These are phyloP conservation scores for Lethrus apterus DNA, from an alignment of 1,140 invertebrate genomes.

Conservation along the genomic window DNA sequence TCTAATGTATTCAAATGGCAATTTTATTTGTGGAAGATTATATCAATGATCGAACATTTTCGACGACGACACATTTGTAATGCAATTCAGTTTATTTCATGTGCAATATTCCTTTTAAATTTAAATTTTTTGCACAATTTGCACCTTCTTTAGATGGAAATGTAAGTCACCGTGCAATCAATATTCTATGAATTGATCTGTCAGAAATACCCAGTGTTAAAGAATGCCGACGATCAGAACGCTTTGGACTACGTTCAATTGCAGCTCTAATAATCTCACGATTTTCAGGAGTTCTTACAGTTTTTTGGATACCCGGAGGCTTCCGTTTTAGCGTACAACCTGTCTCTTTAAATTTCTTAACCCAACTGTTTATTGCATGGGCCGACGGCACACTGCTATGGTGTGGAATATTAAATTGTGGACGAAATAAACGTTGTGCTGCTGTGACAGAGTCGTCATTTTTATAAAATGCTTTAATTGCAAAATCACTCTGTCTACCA, in stretches of 20 bases:
- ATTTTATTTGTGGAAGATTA: too few species aligned
- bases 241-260: slow-evolving; percentile 1
- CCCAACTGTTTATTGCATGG: slow-evolving; percentile 10
- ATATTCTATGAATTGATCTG: slow-evolving; percentile 8
- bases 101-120: too few species aligned
- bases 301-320: background rate
- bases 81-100: too few species aligned
- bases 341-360: slow-evolving; percentile 9
- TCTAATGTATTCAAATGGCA: too few species aligned
- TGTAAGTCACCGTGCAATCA: slow-evolving; percentile 12
- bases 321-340: slow-evolving; percentile 9
- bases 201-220: slow-evolving; percentile 1
- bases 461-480: background rate
- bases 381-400: background rate
- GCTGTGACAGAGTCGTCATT: background rate
- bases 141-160: slow-evolving; percentile 3
- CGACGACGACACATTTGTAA: too few species aligned
- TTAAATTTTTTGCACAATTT: too few species aligned
- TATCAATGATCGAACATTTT: too few species aligned
- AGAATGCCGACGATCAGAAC: slow-evolving; percentile 12
- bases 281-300: slow-evolving; percentile 12
- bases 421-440: background rate
- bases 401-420: slow-evolving; percentile 9
- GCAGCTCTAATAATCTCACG: slow-evolving; percentile 10
- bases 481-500: background rate